Conservation (phyloP, 2,797 vertebrate genomes). For the Melanotaenia boesemani region DNA sequence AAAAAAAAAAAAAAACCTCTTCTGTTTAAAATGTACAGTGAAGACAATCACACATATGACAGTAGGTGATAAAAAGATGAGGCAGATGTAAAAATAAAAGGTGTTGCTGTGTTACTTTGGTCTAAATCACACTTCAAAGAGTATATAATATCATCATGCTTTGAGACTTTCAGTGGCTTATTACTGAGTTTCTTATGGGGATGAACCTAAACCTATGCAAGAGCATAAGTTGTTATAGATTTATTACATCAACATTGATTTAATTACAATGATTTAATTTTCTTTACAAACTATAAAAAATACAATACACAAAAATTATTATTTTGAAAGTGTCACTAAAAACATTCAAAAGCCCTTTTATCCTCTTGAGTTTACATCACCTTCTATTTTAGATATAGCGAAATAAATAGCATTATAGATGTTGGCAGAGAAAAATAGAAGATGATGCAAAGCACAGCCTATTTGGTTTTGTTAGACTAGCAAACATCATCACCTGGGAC, state of each 20-base stretch:
- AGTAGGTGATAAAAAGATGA: conserved; percentile 39
- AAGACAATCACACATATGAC: conserved; percentile 7
- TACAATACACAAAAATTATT: neutral
- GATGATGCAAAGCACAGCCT: conserved; percentile 6
- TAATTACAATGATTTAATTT: neutral
- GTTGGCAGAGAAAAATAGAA: conserved; percentile 10
- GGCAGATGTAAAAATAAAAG: conserved; percentile 46
- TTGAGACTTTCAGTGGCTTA: conserved; percentile 9
- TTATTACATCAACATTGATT: neutral
- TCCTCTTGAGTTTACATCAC: neutral
- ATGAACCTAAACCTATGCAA: conserved; percentile 16
- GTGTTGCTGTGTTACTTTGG: conserved; percentile 26
- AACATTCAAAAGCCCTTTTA: neutral
- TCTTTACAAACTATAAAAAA: neutral
- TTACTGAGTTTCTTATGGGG: neutral
- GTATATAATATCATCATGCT: conserved; percentile 22
- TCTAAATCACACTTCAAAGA: conserved; percentile 44
- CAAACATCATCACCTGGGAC: conserved; percentile 13
- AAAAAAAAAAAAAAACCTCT: conserved; percentile 15
- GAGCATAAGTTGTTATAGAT: neutral
- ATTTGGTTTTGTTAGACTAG: conserved; percentile 7
- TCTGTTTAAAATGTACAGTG: conserved; percentile 12
- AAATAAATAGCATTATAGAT: conserved; percentile 23
- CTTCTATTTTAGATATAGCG: conserved; percentile 13
- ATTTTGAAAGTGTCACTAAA: neutral